These are phyloP conservation scores for Orthonychiurus folsomi DNA, from an alignment of 2,888 invertebrate genomes.

Conservation along the genomic window DNA sequence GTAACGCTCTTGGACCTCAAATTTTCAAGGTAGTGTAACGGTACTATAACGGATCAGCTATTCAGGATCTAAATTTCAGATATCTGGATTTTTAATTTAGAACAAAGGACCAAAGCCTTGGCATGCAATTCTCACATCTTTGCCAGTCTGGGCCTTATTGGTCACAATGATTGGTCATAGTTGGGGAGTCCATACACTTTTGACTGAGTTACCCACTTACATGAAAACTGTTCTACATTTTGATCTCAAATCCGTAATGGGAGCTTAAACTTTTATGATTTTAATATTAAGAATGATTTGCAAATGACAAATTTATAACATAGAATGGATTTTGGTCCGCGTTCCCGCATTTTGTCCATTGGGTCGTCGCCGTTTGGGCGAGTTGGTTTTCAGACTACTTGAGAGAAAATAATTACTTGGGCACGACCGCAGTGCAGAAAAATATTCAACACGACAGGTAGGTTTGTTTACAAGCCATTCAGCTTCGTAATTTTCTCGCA, in stretches of 20 bases:
- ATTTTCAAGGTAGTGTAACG: conserved; percentile 12
- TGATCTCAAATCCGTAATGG: conserved; percentile 41
- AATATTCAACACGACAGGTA: conserved; percentile 48
- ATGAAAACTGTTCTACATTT: conserved; percentile 76
- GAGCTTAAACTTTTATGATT: no score
- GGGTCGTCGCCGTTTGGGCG: conserved; percentile 55
- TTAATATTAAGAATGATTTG: neutral
- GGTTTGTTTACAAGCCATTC: conserved; percentile 13
- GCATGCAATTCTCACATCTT: conserved; percentile 32
- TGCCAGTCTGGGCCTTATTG: conserved; percentile 35
- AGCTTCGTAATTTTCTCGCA: neutral
- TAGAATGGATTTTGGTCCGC: conserved; percentile 55
- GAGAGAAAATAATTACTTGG: conserved; percentile 18
- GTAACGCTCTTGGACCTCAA: conserved; percentile 30
- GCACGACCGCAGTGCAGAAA: conserved; percentile 42
- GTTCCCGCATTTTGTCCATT: conserved; percentile 59
- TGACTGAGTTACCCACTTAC: conserved; percentile 72
- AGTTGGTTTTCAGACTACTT: conserved; percentile 62
- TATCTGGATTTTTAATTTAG: conserved; percentile 4
- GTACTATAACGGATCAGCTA: neutral
- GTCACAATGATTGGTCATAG: conserved; percentile 36
- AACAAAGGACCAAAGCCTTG: conserved; percentile 33
- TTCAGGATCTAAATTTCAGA: conserved; percentile 4
- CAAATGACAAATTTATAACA: no score
- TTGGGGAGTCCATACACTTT: conserved; percentile 66